These are phyloP conservation scores for Bicyclus anynana DNA, from an alignment of 1,140 invertebrate genomes.

Conservation along the genomic window DNA sequence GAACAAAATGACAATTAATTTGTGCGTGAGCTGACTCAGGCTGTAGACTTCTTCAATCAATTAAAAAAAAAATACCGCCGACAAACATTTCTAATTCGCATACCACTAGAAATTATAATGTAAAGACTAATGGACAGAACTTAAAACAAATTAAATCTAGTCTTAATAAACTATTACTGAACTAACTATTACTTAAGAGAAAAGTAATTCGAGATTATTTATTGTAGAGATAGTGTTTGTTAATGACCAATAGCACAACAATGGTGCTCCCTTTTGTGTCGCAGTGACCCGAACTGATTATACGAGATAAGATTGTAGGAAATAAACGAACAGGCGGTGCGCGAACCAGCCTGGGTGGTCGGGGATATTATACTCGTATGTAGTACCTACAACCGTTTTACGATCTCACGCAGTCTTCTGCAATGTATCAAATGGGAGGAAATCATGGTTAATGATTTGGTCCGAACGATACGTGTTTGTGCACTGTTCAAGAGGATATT, in stretches of 20 bases:
- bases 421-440: constrained; percentile 20
- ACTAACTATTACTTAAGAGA: not conserved
- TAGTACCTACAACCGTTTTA: constrained; percentile 40
- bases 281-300: constrained; percentile 49
- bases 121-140: no score
- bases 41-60: no score
- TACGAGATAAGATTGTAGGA: constrained; percentile 60
- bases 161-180: not conserved
- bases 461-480: not conserved
- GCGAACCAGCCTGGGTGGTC: constrained; percentile 56
- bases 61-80: no score
- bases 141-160: not conserved
- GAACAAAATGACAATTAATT: no score
- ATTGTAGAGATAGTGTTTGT: constrained; percentile 11
- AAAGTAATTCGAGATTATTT: constrained; percentile 2
- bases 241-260: constrained; percentile 37
- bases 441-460: constrained; percentile 10
- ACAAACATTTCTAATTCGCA: no score
- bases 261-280: constrained; percentile 36
- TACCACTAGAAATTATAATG: no score
- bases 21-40: no score
- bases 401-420: constrained; percentile 25
- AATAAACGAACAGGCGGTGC: constrained; percentile 48
- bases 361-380: constrained; percentile 25
- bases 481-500: not conserved